phyloP scores from a whole-genome alignment of 1,140 invertebrate species.

The Drosophila yakuba region DNA sequence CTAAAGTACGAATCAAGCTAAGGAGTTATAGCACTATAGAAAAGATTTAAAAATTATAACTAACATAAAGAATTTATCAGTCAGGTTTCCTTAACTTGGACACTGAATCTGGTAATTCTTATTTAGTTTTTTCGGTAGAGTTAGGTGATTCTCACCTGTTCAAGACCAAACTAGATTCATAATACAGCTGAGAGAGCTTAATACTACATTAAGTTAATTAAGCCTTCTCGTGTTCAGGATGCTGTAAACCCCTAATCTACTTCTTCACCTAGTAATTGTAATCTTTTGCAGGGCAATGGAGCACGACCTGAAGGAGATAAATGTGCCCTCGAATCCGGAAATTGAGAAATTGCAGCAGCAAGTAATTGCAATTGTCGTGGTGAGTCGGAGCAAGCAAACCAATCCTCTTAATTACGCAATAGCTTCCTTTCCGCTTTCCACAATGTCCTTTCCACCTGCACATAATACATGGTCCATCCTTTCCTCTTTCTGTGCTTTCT shows the following conservation, averaged over 20 bases:
- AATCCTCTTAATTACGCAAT: conserved; percentile 46
- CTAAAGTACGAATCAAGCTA: conserved; percentile 56
- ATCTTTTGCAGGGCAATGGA: conserved; percentile 76
- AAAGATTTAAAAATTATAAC: neutral
- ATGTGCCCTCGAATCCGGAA: conserved; percentile 81
- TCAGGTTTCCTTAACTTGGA: no score
- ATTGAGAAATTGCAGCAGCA: conserved; percentile 83
- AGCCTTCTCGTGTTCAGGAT: neutral
- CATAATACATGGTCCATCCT: conserved; percentile 27
- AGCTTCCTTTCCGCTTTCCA: conserved; percentile 20
- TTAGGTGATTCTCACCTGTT: no score
- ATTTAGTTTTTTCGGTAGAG: no score
- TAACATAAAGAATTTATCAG: no score
- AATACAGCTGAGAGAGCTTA: neutral
- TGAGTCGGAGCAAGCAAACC: conserved; percentile 59
- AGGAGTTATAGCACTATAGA: no score
- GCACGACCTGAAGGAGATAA: conserved; percentile 82
- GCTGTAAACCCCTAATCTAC: conserved; percentile 7
- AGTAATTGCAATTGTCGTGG: conserved; percentile 84
- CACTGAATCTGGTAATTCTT: no score
- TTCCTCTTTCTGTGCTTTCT: conserved; percentile 16
- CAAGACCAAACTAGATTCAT: neutral
- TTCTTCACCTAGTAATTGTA: conserved; percentile 4
- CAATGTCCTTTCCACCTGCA: conserved; percentile 9
- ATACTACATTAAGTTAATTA: neutral